phyloP scores from a whole-genome alignment of 2,888 invertebrate genomes.

The Esperia sulphurella region DNA sequence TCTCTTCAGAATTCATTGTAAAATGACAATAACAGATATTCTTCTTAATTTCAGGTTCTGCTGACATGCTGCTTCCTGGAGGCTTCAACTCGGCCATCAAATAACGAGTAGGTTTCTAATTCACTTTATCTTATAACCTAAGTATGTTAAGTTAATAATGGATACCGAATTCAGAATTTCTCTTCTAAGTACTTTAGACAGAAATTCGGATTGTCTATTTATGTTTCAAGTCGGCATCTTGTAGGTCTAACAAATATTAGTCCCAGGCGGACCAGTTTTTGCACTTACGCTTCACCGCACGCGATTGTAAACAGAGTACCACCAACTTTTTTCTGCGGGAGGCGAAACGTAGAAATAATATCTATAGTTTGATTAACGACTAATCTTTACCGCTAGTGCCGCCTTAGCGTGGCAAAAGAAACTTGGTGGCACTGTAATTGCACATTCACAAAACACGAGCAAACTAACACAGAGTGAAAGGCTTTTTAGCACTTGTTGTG shows the following conservation, averaged over 20 bases:
- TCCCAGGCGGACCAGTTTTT: background rate
- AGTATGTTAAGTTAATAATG: background rate
- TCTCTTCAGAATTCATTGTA: too few relatives aligned
- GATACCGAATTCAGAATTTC: constrained; percentile 1
- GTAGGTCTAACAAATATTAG: background rate
- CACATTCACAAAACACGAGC: constrained; percentile 8
- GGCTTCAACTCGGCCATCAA: constrained; percentile 47
- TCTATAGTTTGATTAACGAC: background rate
- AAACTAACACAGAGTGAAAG: constrained; percentile 12
- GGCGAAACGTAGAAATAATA: background rate
- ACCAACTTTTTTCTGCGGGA: background rate
- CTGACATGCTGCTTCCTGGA: constrained; percentile 34
- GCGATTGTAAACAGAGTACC: background rate
- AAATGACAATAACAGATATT: background rate
- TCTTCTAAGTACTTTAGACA: background rate
- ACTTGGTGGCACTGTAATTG: constrained; percentile 1
- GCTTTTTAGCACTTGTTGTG: constrained; percentile 11
- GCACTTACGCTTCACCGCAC: constrained; percentile 4
- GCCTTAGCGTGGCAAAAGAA: background rate
- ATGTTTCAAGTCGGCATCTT: background rate
- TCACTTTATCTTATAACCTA: background rate
- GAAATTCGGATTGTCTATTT: constrained; percentile 1
- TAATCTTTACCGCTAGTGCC: background rate
- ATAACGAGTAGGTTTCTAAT: constrained; percentile 46
- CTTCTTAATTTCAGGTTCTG: constrained; percentile 47